Percentiles rank a stretch among this genome's conserved stretches.
phyloP scores from a whole-genome alignment of 2,113 vertebrate genomes.

The Cochlearius cochlearius region DNA sequence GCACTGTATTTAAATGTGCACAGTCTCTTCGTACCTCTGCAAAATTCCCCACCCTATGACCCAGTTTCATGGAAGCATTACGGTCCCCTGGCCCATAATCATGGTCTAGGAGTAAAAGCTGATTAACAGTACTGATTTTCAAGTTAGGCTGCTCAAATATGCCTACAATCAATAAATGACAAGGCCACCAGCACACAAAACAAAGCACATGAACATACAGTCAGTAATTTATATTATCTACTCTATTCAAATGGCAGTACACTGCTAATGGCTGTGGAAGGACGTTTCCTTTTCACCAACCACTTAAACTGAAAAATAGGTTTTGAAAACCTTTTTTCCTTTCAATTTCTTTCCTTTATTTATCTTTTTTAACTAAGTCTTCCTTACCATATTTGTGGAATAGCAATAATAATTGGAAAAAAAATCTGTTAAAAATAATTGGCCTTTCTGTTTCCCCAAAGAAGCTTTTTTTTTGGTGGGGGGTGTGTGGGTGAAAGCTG shows the following conservation, averaged over 20 bases:
- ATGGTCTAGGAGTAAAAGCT: background rate
- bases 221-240: background rate
- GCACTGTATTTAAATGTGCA: background rate
- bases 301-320: background rate
- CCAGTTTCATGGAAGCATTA: background rate
- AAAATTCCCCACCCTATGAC: background rate
- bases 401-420: background rate
- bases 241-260: background rate
- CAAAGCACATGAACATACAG: background rate
- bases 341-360: background rate
- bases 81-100: background rate
- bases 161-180: background rate
- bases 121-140: background rate
- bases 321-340: background rate
- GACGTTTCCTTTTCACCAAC: background rate
- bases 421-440: background rate
- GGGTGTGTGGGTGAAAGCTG: background rate
- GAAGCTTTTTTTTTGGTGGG: fast-evolving
- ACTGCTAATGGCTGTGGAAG: background rate
- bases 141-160: background rate
- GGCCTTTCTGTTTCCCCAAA: background rate
- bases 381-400: background rate
- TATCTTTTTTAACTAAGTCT: background rate
- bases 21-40: fast-evolving
- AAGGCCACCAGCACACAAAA: background rate